Percentiles rank a stretch among this genome's conserved stretches.
These are phyloP conservation scores for Varanus salvator DNA, from an alignment of 2,113 vertebrate genomes.

Conservation along the genomic window DNA sequence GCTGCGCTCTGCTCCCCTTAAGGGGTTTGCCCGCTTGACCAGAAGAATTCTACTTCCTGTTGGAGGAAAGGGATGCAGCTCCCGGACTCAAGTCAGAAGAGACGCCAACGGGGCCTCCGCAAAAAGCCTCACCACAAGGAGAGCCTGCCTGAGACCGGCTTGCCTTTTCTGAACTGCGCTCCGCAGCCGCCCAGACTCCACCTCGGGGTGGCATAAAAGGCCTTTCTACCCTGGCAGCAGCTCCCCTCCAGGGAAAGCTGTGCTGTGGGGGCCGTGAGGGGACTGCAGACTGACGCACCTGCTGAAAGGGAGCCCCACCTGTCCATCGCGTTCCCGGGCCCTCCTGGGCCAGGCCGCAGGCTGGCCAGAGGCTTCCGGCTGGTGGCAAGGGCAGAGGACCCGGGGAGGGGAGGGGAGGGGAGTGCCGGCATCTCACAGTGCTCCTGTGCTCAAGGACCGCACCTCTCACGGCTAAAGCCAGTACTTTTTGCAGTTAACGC, in stretches of 20 bases:
- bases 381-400: rapidly evolving
- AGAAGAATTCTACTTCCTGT: neutral
- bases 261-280: neutral
- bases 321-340: neutral
- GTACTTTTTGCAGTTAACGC: too few relatives aligned
- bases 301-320: too few relatives aligned
- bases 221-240: neutral
- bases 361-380: neutral
- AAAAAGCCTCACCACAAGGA: neutral
- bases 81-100: neutral
- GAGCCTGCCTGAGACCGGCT: too few relatives aligned
- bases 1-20: neutral
- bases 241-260: neutral
- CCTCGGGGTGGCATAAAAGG: neutral
- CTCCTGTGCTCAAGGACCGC: neutral
- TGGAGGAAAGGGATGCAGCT: neutral
- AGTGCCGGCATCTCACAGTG: neutral
- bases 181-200: neutral
- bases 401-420: neutral
- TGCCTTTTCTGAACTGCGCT: neutral
- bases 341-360: neutral
- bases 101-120: neutral
- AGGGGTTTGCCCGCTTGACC: neutral
- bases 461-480: neutral
- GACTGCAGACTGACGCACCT: neutral